Conservation (phyloP, 2,797 vertebrate species). For the Aselliscus stoliczkanus region DNA sequence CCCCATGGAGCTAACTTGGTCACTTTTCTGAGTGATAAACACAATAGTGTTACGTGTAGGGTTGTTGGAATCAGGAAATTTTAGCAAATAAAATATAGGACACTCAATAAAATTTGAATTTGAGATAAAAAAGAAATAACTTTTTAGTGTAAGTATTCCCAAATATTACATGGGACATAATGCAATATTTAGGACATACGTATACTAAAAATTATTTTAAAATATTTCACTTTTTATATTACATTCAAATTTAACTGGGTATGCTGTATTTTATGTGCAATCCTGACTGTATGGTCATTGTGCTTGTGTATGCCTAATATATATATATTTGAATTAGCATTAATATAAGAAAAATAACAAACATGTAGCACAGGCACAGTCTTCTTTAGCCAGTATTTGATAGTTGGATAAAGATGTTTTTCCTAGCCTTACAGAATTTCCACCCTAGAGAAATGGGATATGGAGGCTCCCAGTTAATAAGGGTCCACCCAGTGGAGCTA, state of each 20-base stretch:
- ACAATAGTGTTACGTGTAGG: background rate
- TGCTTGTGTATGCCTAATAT: background rate
- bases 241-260: background rate
- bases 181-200: background rate
- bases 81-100: background rate
- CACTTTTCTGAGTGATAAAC: background rate
- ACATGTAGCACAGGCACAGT: background rate
- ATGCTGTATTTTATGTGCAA: background rate
- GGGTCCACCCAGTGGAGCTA: background rate
- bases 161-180: background rate
- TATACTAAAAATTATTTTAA: background rate
- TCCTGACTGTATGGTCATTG: background rate
- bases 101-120: background rate
- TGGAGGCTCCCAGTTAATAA: background rate
- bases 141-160: background rate
- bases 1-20: background rate
- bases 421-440: background rate
- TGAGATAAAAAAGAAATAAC: background rate
- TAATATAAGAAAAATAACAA: background rate
- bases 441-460: background rate
- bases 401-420: background rate
- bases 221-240: background rate
- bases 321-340: background rate
- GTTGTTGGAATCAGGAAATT: background rate
- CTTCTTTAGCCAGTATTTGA: background rate